Evolutionary conservation across 2,113 vertebrate genomes (phyloP).

Genomic region (Gavia stellata): DNA sequence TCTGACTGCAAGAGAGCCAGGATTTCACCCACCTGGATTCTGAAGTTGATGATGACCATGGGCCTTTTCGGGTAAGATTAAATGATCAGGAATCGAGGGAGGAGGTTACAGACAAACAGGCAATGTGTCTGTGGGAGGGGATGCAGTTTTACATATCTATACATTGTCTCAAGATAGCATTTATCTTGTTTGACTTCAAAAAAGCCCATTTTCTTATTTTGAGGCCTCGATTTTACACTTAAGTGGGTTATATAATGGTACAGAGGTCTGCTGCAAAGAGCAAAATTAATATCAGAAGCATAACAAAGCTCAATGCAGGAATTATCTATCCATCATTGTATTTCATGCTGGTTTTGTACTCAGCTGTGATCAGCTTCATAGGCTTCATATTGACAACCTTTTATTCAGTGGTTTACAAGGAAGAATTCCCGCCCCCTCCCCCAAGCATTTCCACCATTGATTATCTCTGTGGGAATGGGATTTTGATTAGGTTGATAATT

Average conservation of each 20-base stretch:
- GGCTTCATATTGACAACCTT: neutral
- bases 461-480: neutral
- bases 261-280: neutral
- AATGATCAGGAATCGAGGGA: neutral
- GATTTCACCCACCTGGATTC: neutral
- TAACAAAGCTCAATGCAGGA: neutral
- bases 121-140: neutral
- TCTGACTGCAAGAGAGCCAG: neutral
- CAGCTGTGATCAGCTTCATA: neutral
- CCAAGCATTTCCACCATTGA: neutral
- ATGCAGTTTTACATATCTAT: neutral
- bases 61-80: neutral
- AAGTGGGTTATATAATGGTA: neutral
- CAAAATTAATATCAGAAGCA: neutral
- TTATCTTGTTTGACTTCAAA: neutral
- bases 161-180: neutral
- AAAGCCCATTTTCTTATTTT: neutral
- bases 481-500: neutral
- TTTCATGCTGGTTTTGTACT: neutral
- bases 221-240: neutral
- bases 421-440: neutral
- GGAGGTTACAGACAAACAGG: neutral
- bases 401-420: neutral
- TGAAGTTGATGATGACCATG: neutral
- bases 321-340: neutral